phyloP scores from a whole-genome alignment of 2,888 invertebrate genomes.

The Chironomus riparius region DNA sequence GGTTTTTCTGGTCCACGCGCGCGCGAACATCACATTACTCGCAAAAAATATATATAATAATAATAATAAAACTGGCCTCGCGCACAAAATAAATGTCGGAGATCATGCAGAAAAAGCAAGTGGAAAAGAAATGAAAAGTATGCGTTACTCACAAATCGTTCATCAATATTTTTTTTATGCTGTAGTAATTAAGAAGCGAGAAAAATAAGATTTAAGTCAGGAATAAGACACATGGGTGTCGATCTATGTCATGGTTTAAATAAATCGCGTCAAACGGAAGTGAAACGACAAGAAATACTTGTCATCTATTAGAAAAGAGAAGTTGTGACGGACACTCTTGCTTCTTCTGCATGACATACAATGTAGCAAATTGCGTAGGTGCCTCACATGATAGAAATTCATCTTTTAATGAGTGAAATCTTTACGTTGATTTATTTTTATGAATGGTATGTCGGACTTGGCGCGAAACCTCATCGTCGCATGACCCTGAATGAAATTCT shows the following conservation, averaged over 20 bases:
- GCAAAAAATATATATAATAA: background rate
- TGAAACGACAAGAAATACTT: background rate
- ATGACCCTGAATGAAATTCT: background rate
- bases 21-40: background rate
- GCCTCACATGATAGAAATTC: background rate
- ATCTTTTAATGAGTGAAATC: background rate
- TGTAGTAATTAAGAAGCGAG: too few species aligned
- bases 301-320: background rate
- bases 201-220: background rate
- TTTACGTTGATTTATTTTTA: background rate
- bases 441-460: background rate
- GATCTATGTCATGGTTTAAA: background rate
- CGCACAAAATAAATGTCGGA: background rate
- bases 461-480: background rate
- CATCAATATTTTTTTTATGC: too few species aligned
- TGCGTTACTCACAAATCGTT: too few species aligned
- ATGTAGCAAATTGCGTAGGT: background rate
- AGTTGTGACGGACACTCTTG: background rate
- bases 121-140: background rate
- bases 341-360: background rate
- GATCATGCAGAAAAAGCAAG: background rate
- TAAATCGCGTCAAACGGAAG: background rate
- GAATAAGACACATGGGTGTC: background rate
- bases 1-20: slow-evolving; percentile 8
- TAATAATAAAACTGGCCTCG: background rate